Evolutionary conservation across 2,113 vertebrate genomes (phyloP), one percentile per base, ranked within the genome.

Genomic region (Orycteropus afer): DNA sequence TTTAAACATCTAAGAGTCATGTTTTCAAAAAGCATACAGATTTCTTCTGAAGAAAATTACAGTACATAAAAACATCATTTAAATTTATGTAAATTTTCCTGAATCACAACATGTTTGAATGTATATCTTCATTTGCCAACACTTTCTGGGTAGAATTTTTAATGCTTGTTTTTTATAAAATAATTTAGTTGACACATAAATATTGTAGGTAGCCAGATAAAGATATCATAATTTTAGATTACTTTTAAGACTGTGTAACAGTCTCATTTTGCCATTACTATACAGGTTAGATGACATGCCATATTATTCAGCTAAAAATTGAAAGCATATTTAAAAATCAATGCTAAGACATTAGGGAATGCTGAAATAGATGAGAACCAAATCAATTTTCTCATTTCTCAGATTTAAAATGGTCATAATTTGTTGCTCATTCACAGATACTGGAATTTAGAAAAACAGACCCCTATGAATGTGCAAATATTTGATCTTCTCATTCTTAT

Each of bases 321-420:
- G 73, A 94, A 96, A 96, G 73, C 87, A 67, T 69, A 67, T 86
- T 93, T 94, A 61, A 91, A 97, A 89, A 96, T 87, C 92, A 94
- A n/a, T 67, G 57, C 32, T 32, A 86, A 91, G 91, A 76, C 47
- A 45, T 95, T 95, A 85, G n/a, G 20, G 78, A 92, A 90, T 90
- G 73, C 49, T 76, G 40, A 76, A 96, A 94, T 15, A 83, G 78
- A 93, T 47, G 73, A 92, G 47, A 92, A 89, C n/a, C 82, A 83
- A 93, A 95, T 92, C 87, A 90, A 83, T 97, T 90, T 65, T 40
- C 40, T 91, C 94, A 93, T 89, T 92, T 65, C 45, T 94, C 82
- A 73, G 34, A 95, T 94, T 95, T 93, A 67, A 96, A 92, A 89
- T 83, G 67, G 45, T 32, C 25, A 82, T 71, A 90, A 96, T 91